Percentiles rank a stretch among this genome's conserved stretches.
Conservation (phyloP, 2,888 invertebrate genomes). For the Boloria selene region DNA sequence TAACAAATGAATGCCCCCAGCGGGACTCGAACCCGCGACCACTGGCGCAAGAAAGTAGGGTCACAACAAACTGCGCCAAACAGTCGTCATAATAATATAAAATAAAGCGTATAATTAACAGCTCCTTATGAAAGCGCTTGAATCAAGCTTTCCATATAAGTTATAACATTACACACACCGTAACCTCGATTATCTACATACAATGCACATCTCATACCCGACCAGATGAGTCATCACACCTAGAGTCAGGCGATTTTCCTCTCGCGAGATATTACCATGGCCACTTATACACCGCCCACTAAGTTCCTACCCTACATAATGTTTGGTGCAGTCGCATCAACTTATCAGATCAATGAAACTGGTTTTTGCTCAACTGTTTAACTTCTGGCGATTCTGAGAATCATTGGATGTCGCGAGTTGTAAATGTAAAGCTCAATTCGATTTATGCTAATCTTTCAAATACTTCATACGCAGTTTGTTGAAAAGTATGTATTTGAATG, state of each 20-base stretch:
- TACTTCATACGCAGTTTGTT: too few species aligned
- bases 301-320: conserved; percentile 20
- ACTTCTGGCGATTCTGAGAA: conserved; percentile 37
- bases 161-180: not conserved
- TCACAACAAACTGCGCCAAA: too few species aligned
- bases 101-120: too few species aligned
- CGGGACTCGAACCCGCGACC: too few species aligned
- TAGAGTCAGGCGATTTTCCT: conserved; percentile 20
- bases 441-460: not conserved
- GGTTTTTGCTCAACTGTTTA: conserved; percentile 30
- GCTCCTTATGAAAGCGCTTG: too few species aligned
- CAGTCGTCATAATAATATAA: too few species aligned
- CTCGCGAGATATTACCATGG: conserved; percentile 23
- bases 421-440: not conserved
- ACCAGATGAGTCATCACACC: conserved; percentile 24
- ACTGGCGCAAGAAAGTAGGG: too few species aligned
- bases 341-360: conserved; percentile 35
- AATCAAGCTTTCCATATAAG: not conserved
- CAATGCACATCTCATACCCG: not conserved
- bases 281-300: conserved; percentile 23
- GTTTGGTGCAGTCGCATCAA: conserved; percentile 35
- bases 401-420: conserved; percentile 10
- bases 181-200: conserved; percentile 22
- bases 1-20: too few species aligned
- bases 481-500: too few species aligned